Conservation (phyloP, 2,797 vertebrate genomes). For the Propithecus perrieri region DNA sequence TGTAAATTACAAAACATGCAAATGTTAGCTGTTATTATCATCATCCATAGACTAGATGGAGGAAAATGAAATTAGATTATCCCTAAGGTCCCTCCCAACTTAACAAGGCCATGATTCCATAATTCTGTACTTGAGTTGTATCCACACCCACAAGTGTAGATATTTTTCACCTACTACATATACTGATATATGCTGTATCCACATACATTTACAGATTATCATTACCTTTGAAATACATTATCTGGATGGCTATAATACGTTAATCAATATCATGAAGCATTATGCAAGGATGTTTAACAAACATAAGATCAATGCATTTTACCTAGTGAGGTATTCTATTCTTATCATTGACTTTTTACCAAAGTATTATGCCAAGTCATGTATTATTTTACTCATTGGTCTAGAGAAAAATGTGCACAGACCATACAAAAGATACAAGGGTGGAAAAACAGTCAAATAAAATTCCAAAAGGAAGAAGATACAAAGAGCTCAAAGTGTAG, state of each 20-base stretch:
- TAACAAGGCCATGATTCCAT: background rate
- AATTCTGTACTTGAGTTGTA: background rate
- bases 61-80: background rate
- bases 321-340: background rate
- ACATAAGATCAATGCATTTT: background rate
- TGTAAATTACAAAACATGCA: background rate
- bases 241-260: background rate
- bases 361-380: background rate
- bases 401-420: background rate
- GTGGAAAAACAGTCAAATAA: background rate
- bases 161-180: background rate
- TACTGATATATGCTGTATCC: background rate
- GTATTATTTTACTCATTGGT: background rate
- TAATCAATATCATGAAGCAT: background rate
- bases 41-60: background rate
- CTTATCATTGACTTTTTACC: background rate
- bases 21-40: background rate
- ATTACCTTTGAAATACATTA: background rate
- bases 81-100: background rate
- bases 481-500: background rate
- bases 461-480: background rate
- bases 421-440: background rate
- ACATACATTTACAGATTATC: background rate
- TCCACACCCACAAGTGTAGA: background rate
- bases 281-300: background rate